Conservation (phyloP, 2,113 vertebrate genomes). For the Cathartes aura region DNA sequence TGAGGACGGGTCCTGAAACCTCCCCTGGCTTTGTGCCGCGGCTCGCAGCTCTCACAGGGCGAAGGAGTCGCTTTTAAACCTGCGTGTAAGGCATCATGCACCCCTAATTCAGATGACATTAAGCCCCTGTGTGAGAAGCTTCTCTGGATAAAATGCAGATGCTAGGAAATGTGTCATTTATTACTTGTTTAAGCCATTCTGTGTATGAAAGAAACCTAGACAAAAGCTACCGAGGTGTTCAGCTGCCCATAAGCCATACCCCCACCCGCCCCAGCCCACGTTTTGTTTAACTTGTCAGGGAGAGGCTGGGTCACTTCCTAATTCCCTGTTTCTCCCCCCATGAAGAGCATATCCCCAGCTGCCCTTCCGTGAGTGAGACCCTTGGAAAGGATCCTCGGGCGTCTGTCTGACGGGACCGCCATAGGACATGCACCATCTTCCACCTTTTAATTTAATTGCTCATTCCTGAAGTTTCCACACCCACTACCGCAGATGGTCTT, state of each 20-base stretch:
- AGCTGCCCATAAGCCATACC: background rate
- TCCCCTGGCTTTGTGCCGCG: too few relatives aligned
- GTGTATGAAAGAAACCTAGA: background rate
- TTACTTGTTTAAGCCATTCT: background rate
- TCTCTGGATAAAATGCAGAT: background rate
- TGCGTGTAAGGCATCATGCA: too few relatives aligned
- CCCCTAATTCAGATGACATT: too few relatives aligned
- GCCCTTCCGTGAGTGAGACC: background rate
- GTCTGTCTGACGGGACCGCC: fast-evolving
- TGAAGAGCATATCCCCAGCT: background rate
- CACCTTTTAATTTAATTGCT: background rate
- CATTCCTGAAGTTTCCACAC: background rate
- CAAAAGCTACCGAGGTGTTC: background rate
- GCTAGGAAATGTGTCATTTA: background rate
- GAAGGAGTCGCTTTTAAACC: background rate
- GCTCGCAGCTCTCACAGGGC: background rate
- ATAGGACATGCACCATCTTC: background rate
- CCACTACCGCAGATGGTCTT: fast-evolving
- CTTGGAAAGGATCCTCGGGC: background rate
- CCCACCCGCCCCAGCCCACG: background rate
- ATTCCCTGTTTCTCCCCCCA: background rate
- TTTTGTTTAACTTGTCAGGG: background rate
- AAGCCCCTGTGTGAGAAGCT: background rate
- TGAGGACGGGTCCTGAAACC: background rate
- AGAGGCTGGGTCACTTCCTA: background rate